Base-by-base conservation (phyloP, 2,888 invertebrate species). In the Pseudeuparius sepicola region DNA sequence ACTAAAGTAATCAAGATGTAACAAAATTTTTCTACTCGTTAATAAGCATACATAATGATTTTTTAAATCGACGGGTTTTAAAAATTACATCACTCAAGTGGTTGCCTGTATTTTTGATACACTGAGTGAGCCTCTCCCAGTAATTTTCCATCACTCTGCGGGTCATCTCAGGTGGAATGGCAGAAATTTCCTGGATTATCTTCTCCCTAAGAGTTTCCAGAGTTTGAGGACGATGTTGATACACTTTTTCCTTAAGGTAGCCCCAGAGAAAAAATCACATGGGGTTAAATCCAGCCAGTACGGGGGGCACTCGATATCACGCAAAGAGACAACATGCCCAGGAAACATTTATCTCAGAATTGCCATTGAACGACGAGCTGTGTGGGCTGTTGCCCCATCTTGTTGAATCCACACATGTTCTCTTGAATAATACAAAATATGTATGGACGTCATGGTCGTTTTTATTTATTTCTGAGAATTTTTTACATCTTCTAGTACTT, bases 161-260 rank as follows among this genome's bases (percentile, higher is more conserved):
- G 28, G 14, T 10, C 28, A 10, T 28, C 14, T 28, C 28, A 28
- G 10, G 28, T n/a, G 12, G 15, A 25, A 25, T 25, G 11, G 25
- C 25, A n/a, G 15, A 6, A 28, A 28, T 28, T 28, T 28, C 28
- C 28, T 28, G 28, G 28, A 28, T 28, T 28, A 28, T 28, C 13
- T 13, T 28, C 28, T 25, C 28, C 14, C 28, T 28, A 28, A 28
- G 14, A 28, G 28, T 15, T 28, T 28, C 28, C 13, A 28, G 28
- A 28, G 28, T 28, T 28, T 28, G 28, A 15, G 28, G 28, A 28
- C 28, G 28, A 28, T 28, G 28, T 28, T 28, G 28, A 28, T 12
- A 28, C 13, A 28, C 28, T 28, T 28, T 28, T 28, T 28, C 28
- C 28, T 28, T 28, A 12, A 28, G 28, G 28, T 28, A 28, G 28